These are phyloP conservation scores for Danio kyathit DNA, from an alignment of 2,797 vertebrate species.

Conservation along the genomic window DNA sequence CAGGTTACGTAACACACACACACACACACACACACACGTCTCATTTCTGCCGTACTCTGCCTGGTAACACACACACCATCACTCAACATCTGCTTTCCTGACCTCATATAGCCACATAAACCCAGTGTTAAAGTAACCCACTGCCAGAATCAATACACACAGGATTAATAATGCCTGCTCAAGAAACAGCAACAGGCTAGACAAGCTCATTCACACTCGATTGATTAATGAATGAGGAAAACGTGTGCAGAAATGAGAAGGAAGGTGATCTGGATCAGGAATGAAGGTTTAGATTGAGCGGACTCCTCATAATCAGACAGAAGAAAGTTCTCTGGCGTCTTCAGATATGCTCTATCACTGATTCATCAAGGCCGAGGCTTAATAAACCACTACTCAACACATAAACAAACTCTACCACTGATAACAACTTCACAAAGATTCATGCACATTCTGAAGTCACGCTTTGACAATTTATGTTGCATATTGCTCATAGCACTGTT, in stretches of 20 bases:
- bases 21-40: constrained; percentile 45
- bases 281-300: constrained; percentile 1
- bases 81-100: constrained; percentile 31
- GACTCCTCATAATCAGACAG: background rate
- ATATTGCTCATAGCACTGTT: too few species aligned
- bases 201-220: background rate
- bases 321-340: background rate
- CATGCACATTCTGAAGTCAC: background rate
- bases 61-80: constrained; percentile 64
- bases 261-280: background rate
- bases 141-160: background rate
- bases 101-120: background rate
- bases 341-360: background rate
- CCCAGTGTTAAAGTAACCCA: background rate
- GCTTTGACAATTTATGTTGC: background rate
- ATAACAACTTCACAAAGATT: background rate
- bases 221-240: background rate
- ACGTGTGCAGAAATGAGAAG: background rate
- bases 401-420: background rate
- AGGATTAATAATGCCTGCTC: background rate
- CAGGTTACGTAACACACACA: constrained; percentile 55
- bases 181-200: constrained; percentile 3
- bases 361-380: background rate
- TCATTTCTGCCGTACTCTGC: constrained; percentile 55
- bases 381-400: background rate